Evolutionary conservation across 2,888 invertebrate species (phyloP).

Genomic region (Lampropteryx suffumata): DNA sequence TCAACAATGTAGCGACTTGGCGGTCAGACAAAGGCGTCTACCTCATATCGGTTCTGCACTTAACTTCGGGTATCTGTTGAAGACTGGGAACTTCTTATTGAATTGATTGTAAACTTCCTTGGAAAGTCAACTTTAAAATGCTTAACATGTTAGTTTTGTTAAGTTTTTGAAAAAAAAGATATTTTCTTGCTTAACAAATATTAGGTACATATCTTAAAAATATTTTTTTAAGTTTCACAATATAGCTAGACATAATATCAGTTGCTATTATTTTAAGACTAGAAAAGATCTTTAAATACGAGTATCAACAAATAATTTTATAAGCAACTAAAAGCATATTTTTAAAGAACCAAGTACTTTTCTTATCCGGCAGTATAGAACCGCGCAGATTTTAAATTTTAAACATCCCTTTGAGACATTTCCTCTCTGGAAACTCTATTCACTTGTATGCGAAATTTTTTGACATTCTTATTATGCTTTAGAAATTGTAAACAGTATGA

Average conservation of each 20-base stretch:
- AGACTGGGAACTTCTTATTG: slow-evolving; percentile 17
- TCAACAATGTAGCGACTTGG: slow-evolving; percentile 17
- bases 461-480: slow-evolving; percentile 13
- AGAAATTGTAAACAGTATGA: slow-evolving; percentile 36
- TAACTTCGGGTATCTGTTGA: slow-evolving; percentile 16
- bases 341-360: slow-evolving; percentile 9
- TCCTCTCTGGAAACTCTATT: slow-evolving; percentile 18
- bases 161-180: too few species aligned
- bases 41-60: slow-evolving; percentile 20
- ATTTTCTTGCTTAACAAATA: too few species aligned
- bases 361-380: slow-evolving; percentile 9
- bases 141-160: neutral
- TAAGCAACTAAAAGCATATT: too few species aligned
- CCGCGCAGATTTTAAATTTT: slow-evolving; percentile 20
- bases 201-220: too few species aligned
- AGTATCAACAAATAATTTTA: too few species aligned
- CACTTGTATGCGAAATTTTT: slow-evolving; percentile 22
- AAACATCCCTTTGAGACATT: slow-evolving; percentile 18
- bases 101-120: slow-evolving; percentile 20
- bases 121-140: neutral
- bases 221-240: too few species aligned
- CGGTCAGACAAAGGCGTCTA: slow-evolving; percentile 21
- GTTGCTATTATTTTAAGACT: slow-evolving; percentile 3
- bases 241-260: too few species aligned
- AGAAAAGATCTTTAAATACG: neutral